These are phyloP conservation scores for Orchesella cincta DNA, from an alignment of 1,140 invertebrate genomes.

Conservation along the genomic window DNA sequence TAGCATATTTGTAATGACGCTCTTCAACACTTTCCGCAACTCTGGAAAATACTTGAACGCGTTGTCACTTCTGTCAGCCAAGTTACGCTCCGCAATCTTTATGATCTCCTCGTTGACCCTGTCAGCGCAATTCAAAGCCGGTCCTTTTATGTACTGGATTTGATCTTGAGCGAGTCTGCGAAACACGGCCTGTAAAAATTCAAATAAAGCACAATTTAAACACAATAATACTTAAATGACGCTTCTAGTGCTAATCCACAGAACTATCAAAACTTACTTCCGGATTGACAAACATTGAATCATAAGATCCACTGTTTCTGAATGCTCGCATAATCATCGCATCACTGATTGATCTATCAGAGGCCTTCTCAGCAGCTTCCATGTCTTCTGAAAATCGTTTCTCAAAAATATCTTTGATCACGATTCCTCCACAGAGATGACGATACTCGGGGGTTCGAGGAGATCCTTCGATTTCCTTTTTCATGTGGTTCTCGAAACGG, in stretches of 20 bases:
- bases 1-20: background rate
- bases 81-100: background rate
- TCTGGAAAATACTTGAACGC: background rate
- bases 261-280: too few species aligned
- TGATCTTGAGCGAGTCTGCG: background rate
- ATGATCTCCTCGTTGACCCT: background rate
- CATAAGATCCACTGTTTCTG: background rate
- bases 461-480: background rate
- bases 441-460: background rate
- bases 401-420: constrained; percentile 7
- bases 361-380: background rate
- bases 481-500: background rate
- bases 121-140: background rate
- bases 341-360: background rate
- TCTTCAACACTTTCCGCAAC: background rate
- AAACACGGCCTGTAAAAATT: background rate
- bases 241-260: background rate
- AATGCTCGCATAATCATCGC: background rate
- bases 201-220: background rate
- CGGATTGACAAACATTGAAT: background rate
- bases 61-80: background rate
- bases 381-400: background rate
- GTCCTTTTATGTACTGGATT: background rate
- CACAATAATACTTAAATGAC: background rate
- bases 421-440: background rate